Evolutionary conservation across 2,888 invertebrate species (phyloP).

Genomic region (Metellina segmentata): DNA sequence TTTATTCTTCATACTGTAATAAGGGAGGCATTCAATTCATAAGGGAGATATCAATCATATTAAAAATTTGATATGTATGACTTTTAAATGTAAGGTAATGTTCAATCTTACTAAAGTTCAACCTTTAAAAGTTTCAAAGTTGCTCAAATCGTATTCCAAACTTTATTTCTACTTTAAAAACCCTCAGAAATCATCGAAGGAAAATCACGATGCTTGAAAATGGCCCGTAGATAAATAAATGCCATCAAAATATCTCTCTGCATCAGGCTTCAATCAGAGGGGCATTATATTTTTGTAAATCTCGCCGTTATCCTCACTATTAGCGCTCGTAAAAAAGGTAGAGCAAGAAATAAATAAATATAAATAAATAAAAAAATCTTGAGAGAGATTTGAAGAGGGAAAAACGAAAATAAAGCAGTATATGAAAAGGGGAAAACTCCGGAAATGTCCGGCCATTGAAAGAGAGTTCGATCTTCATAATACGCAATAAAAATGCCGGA

Average conservation of each 20-base stretch:
- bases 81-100: too few species aligned
- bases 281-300: constrained; percentile 51
- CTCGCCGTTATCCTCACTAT: constrained; percentile 37
- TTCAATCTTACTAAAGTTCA: too few species aligned
- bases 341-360: constrained; percentile 24
- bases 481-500: constrained; percentile 70
- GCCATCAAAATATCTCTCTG: constrained; percentile 2
- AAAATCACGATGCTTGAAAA: constrained; percentile 18
- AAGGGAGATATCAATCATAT: too few species aligned
- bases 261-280: constrained; percentile 51
- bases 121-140: neutral
- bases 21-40: too few species aligned
- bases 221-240: constrained; percentile 3
- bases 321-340: constrained; percentile 33
- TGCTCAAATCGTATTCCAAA: neutral
- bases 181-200: constrained; percentile 3
- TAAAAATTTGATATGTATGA: too few species aligned
- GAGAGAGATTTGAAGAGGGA: neutral
- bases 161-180: neutral
- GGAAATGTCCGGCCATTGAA: constrained; percentile 55
- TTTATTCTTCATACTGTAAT: too few species aligned
- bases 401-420: neutral
- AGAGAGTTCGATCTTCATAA: constrained; percentile 67
- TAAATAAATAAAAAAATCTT: neutral
- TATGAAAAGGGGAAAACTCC: constrained; percentile 26